Percentiles rank a stretch among this genome's conserved stretches.
Conservation (phyloP, 2,113 vertebrate genomes). For the Gallinago jamesoni region DNA sequence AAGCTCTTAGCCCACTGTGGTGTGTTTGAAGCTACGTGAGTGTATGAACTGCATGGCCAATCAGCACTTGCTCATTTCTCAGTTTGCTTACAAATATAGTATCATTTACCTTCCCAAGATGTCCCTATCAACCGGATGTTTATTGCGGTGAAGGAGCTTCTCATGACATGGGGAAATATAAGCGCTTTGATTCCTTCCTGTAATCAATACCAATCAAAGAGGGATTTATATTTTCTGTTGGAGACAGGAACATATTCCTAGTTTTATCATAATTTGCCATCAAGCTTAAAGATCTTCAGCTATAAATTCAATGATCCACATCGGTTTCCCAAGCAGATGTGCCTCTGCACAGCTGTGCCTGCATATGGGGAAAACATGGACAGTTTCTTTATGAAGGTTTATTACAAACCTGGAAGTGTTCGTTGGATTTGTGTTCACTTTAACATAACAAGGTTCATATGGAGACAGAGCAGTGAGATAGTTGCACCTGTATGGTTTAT, state of each 20-base stretch:
- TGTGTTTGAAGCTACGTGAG: background rate
- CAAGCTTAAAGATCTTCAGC: background rate
- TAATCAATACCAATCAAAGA: slow-evolving; percentile 19
- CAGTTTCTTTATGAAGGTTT: slow-evolving; percentile 6
- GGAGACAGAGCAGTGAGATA: background rate
- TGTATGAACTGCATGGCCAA: background rate
- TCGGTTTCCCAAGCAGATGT: slow-evolving; percentile 16
- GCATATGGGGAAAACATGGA: slow-evolving; percentile 32
- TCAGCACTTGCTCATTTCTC: background rate
- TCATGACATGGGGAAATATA: background rate
- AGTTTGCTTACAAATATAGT: background rate
- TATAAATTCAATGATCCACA: background rate
- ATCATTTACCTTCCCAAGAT: background rate
- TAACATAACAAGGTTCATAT: background rate
- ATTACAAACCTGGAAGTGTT: slow-evolving; percentile 39
- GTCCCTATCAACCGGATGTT: background rate
- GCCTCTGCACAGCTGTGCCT: slow-evolving; percentile 52
- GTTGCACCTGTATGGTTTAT: slow-evolving; percentile 45
- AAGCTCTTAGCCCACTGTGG: background rate
- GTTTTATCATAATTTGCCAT: slow-evolving; percentile 34
- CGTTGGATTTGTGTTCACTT: background rate
- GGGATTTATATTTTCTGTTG: background rate
- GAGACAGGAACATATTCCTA: slow-evolving; percentile 11
- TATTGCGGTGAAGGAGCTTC: background rate
- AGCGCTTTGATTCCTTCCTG: slow-evolving; percentile 43